Base-by-base conservation (phyloP, 2,888 invertebrate species). In the Xanthorhoe designata region DNA sequence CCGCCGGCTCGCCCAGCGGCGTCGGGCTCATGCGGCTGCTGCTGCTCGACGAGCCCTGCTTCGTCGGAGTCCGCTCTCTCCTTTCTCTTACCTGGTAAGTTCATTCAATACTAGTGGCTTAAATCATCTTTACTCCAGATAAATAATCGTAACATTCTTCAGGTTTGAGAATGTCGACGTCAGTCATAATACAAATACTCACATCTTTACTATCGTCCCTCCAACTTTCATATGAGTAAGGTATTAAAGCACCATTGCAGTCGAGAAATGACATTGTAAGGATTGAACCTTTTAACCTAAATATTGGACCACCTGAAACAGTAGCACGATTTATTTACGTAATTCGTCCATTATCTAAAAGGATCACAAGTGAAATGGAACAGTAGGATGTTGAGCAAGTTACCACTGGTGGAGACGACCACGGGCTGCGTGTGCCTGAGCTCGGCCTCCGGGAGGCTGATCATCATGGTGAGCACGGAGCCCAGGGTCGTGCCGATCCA, bases 401-500 rank as follows among this genome's bases (percentile, higher is more conserved):
- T 38, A 97, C 98, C 97, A 91, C 96, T 97, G 77, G 98, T 97
- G 84, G 98, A 96, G 78, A 98, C 96, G 81, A 97, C 96, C 76
- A 98, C 97, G 61, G 98, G 97, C 86, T 98, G 98, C 74, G 97
- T 95, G 85, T 96, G 96, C 82, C 98, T 94, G 75, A 95, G 95
- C 87, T 98, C 98, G 61, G 96, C 94, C 81, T 97, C 96, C 68
- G 97, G 96, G 76, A 97, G 96, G 86, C 95, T 96, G 85, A 99
- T 96, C 89, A 97, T 96, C 90, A 99, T 96, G 72, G 98, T 98
- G 82, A 99, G 95, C 86, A 99, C 98, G 67, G 99, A 98, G 80
- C 99, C 99, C 80, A 98, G 95, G 89, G 98, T 98, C 77, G 99
- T 99, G 81, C 99, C 99, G 81, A 99, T 96, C 99, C 99, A 99